Conservation (phyloP, 2,888 invertebrate species). For the Panopea generosa region DNA sequence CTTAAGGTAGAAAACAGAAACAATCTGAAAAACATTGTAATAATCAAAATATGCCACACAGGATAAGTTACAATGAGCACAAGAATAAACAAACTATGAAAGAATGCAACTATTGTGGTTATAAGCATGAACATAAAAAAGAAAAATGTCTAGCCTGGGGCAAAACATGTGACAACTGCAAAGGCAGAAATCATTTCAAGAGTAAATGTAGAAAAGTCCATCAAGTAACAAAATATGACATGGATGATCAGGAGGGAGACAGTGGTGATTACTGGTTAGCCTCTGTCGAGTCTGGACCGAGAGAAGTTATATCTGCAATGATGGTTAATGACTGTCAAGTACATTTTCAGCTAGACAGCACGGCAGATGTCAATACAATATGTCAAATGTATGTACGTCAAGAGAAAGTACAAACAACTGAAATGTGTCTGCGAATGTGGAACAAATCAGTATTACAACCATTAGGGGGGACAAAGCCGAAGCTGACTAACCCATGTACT, state of each 20-base stretch:
- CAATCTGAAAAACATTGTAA: neutral
- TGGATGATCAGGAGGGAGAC: neutral
- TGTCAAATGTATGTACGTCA: constrained; percentile 13
- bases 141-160: constrained; percentile 64
- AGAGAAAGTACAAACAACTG: constrained; percentile 10
- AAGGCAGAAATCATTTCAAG: constrained; percentile 57
- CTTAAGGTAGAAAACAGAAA: too few species aligned
- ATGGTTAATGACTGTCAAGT: constrained; percentile 28
- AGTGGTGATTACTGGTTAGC: constrained; percentile 16
- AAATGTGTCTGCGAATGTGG: constrained; percentile 37
- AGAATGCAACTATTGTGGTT: constrained; percentile 54
- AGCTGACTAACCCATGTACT: constrained; percentile 37
- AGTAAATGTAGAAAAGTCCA: constrained; percentile 17
- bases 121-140: constrained; percentile 44
- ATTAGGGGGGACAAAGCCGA: constrained; percentile 26
- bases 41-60: neutral
- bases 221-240: neutral
- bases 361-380: constrained; percentile 36
- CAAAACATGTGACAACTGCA: constrained; percentile 49
- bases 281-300: neutral
- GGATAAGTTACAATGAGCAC: neutral
- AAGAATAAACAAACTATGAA: neutral
- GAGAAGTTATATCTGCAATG: constrained; percentile 18
- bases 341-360: constrained; percentile 35
- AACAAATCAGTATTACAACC: constrained; percentile 36